Evolutionary conservation across 2,888 invertebrate species (phyloP).

Genomic region (Tortricodes alternella): DNA sequence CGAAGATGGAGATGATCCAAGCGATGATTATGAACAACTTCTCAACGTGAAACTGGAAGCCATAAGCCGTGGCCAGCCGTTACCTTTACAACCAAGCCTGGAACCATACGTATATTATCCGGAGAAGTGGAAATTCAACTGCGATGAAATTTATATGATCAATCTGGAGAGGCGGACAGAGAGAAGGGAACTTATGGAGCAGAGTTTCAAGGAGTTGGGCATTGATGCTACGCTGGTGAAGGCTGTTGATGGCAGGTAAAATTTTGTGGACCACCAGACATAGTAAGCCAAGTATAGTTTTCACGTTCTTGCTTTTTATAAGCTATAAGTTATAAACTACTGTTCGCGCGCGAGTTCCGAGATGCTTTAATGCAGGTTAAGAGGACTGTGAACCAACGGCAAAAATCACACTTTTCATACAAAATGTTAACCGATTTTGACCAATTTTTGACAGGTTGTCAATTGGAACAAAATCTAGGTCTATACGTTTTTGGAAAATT

Average conservation of each 20-base stretch:
- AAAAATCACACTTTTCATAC: too few species aligned
- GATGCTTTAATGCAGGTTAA: too few species aligned
- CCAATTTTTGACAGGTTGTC: too few species aligned
- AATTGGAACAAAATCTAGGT: too few species aligned
- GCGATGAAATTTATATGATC: constrained; percentile 94
- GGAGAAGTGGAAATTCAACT: constrained; percentile 84
- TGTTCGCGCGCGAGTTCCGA: too few species aligned
- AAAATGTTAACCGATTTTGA: too few species aligned
- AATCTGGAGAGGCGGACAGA: constrained; percentile 93
- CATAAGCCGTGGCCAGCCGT: constrained; percentile 81
- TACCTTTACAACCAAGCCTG: constrained; percentile 68
- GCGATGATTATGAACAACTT: constrained; percentile 87
- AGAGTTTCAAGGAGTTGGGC: constrained; percentile 90
- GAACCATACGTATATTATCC: constrained; percentile 59
- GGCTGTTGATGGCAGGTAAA: constrained; percentile 94
- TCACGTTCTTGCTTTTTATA: too few species aligned
- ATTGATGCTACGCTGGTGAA: constrained; percentile 88
- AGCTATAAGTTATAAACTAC: too few species aligned
- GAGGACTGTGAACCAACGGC: too few species aligned
- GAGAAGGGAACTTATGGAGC: constrained; percentile 89
- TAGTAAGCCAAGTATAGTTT: too few species aligned
- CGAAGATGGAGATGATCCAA: constrained; percentile 85
- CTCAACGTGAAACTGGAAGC: constrained; percentile 89
- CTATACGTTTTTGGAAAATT: too few species aligned
- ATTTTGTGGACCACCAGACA: too few species aligned